Conservation (phyloP, 2,113 vertebrate species). For the Esox niger region DNA sequence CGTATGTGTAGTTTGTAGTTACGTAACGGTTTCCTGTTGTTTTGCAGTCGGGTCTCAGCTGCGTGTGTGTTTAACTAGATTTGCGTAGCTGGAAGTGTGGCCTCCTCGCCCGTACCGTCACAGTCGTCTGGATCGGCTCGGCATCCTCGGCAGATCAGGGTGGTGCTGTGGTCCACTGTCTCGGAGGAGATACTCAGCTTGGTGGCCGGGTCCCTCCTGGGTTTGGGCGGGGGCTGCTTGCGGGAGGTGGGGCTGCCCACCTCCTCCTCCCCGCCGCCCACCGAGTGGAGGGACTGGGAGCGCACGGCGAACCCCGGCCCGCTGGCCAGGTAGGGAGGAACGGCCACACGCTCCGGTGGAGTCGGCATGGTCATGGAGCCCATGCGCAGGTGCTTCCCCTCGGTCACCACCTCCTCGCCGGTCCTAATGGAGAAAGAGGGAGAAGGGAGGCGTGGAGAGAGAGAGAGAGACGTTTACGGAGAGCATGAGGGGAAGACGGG, state of each 20-base stretch:
- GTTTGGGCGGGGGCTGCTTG: slow-evolving; percentile 94
- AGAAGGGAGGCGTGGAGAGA: no score
- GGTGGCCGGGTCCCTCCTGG: slow-evolving; percentile 93
- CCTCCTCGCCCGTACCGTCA: slow-evolving; percentile 67
- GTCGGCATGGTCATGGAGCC: slow-evolving; percentile 95
- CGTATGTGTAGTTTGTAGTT: no score
- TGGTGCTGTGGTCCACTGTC: slow-evolving; percentile 84
- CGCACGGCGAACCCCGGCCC: slow-evolving; percentile 89
- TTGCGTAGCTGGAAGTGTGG: slow-evolving; percentile 35
- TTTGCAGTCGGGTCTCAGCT: no score
- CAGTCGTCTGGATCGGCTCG: slow-evolving; percentile 58
- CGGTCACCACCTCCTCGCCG: slow-evolving; percentile 84
- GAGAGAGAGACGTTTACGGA: slow-evolving; percentile 17
- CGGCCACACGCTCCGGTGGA: slow-evolving; percentile 85
- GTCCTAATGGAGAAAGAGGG: slow-evolving; percentile 71
- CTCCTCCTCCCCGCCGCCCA: slow-evolving; percentile 82
- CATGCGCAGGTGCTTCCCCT: slow-evolving; percentile 94
- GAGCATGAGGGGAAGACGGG: neutral
- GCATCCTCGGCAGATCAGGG: slow-evolving; percentile 78
- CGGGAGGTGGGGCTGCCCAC: slow-evolving; percentile 87
- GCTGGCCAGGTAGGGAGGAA: slow-evolving; percentile 76
- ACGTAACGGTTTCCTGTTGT: no score
- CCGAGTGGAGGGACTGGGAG: slow-evolving; percentile 95
- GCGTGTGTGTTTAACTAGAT: neutral
- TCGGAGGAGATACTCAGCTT: slow-evolving; percentile 97